Base-by-base conservation (phyloP, 1,140 invertebrate genomes). In the Drosophila athabasca region DNA sequence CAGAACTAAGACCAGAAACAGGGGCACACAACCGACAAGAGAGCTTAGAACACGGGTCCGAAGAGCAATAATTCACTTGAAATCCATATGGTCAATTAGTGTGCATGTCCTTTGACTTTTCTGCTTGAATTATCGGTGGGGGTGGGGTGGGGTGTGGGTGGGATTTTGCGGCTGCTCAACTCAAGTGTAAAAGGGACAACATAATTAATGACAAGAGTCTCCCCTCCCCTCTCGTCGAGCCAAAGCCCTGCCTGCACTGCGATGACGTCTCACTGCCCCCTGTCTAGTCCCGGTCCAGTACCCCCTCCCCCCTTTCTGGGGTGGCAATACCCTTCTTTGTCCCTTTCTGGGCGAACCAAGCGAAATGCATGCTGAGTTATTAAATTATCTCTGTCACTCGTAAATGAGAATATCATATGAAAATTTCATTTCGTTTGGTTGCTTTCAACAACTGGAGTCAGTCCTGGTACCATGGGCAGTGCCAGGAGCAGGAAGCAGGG, bases 391-490 rank as follows among this genome's bases (percentile, higher is more conserved):
- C 71, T 70, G 75, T 88, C 66, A 83, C 79, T 87, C 75, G 64
- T 88, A 79, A 87, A 87, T 83, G 82, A 61, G 82, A 87, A 87
- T 88, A 88, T 87, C 82, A 83, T 88, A 88, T 88, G 83, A 88
- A 88, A 88, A 88, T 88, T 88, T 88, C 83, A 88, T 87, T 85
- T 85, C 82, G 82, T 85, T 88, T 82, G 58, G 83, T 53, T 85
- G 78, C 81, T 53, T 64, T 76, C 78, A 69, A 48, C 75, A 75
- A 49, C 61, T 66, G 24, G 43, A 9, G 19, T 45, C 19, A 9
- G 8, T 35, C 9, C 9, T 35, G 26, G 26, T 29, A 11, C 46
- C 17, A 4, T 26, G 24, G 24, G 24, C 24, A 6, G 24, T 26
- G 5, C 24, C 3, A 5, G 24, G 24, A 5, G 24, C 24, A 24